These are phyloP conservation scores for Cryptosula pallasiana DNA, from an alignment of 2,888 invertebrate genomes.

Conservation along the genomic window DNA sequence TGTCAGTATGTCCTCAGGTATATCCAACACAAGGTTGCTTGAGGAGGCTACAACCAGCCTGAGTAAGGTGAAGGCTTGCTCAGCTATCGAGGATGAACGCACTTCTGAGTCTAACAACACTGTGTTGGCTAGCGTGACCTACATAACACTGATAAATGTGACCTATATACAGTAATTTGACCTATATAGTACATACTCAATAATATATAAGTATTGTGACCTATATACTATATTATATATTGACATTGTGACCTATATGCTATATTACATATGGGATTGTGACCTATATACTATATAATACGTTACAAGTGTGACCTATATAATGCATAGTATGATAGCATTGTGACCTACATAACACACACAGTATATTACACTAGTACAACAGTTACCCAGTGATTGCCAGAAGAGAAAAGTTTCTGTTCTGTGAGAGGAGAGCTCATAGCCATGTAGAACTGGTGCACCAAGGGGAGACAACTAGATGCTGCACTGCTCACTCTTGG, in stretches of 20 bases:
- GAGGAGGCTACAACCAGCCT: not conserved
- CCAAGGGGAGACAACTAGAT: not conserved
- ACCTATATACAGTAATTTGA: too few relatives aligned
- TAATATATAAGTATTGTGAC: too few relatives aligned
- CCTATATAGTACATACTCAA: too few relatives aligned
- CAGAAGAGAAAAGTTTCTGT: conserved; percentile 2
- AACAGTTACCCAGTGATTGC: not conserved
- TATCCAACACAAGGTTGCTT: not conserved
- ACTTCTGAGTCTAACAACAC: conserved; percentile 3
- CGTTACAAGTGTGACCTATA: too few relatives aligned
- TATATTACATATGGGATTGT: too few relatives aligned
- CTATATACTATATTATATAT: too few relatives aligned
- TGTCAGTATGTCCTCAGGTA: not conserved
- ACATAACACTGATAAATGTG: too few relatives aligned
- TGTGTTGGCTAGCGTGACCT: conserved; percentile 17
- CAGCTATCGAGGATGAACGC: not conserved
- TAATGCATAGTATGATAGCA: too few relatives aligned
- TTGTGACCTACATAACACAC: too few relatives aligned
- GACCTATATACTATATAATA: too few relatives aligned
- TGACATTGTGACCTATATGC: too few relatives aligned
- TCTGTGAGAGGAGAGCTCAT: conserved; percentile 2
- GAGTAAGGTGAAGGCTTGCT: not conserved
- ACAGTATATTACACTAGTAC: not conserved
- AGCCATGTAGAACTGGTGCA: conserved; percentile 1
- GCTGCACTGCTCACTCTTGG: conserved; percentile 24